Evolutionary conservation across 2,888 invertebrate species (phyloP).

Genomic region (Orthosia incerta): DNA sequence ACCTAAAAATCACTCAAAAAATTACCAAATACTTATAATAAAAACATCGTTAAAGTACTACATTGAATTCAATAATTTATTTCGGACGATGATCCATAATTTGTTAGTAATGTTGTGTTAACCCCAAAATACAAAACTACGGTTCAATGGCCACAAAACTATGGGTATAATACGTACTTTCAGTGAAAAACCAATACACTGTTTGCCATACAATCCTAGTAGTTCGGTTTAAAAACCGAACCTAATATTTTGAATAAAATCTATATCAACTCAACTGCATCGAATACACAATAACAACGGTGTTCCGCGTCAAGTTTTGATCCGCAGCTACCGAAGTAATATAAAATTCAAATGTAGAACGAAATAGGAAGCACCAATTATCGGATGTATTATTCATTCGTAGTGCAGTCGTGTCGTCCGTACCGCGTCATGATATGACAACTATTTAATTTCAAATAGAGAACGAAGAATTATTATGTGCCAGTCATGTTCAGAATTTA

Average conservation of each 20-base stretch:
- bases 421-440: conserved; percentile 53
- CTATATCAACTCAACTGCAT: conserved; percentile 11
- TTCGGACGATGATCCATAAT: too few relatives aligned
- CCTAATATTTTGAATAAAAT: conserved; percentile 5
- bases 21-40: too few relatives aligned
- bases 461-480: conserved; percentile 42
- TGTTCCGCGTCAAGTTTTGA: conserved; percentile 29
- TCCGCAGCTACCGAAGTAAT: conserved; percentile 46
- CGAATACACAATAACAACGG: conserved; percentile 23
- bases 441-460: conserved; percentile 59
- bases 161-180: not conserved
- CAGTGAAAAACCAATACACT: not conserved
- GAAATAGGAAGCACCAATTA: conserved; percentile 61
- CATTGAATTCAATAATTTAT: too few relatives aligned
- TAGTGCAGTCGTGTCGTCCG: conserved; percentile 45
- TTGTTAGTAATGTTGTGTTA: not conserved
- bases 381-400: conserved; percentile 59
- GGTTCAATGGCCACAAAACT: not conserved
- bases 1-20: too few relatives aligned
- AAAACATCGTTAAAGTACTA: too few relatives aligned
- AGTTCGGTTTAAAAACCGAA: conserved; percentile 1
- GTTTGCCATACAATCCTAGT: not conserved
- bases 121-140: not conserved
- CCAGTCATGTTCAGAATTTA: conserved; percentile 17
- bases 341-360: conserved; percentile 59